Base-by-base conservation (phyloP, 2,797 vertebrate species). In the Triplophysa bombifrons region DNA sequence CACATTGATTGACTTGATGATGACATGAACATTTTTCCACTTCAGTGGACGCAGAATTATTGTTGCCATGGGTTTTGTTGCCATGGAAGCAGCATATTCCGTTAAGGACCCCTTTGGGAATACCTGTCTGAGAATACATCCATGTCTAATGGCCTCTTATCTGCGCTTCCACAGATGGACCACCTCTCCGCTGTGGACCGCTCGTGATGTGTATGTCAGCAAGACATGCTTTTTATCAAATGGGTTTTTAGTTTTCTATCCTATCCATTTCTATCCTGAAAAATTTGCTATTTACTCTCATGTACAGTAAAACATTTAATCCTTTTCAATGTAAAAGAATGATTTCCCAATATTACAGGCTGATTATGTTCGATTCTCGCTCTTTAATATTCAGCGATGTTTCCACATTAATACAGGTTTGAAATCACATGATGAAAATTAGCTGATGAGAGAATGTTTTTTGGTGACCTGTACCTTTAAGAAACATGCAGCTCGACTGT, bases 11-110 rank as follows among this genome's bases (percentile, higher is more conserved):
- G 53, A 55, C 53, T 55, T 55, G 19, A 20, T 55, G 53, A 55
- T 55, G 53, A 55, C 53, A 50, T 22, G 44, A 46, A 71, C 67
- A 66, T 80, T 56, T 79, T 78, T 60, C 60, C 34, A 67, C 48
- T 73, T 63, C 50, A 76, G 72, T 38, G 48, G 63, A 19, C 44
- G 61, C 58, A 19, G 46, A 71, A 72, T 76, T 77, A 51, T 48
- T 48, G 56, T 84, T 80, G 60, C 76, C 58, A 77, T 70, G 68
- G 77, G 53, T 76, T 63, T 72, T 76, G 82, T 84, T 84, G 82
- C 83, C 75, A 78, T 81, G 80, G 75, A 60, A 78, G 74, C 82
- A 60, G 44, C 34, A 75, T 72, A 83, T 80, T 80, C 19, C 17
- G 0, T 34, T 16, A 27, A 70, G 70, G 46, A 72, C 63, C 64